Base-by-base conservation (phyloP, 2,888 invertebrate genomes). In the Philereme transversata region DNA sequence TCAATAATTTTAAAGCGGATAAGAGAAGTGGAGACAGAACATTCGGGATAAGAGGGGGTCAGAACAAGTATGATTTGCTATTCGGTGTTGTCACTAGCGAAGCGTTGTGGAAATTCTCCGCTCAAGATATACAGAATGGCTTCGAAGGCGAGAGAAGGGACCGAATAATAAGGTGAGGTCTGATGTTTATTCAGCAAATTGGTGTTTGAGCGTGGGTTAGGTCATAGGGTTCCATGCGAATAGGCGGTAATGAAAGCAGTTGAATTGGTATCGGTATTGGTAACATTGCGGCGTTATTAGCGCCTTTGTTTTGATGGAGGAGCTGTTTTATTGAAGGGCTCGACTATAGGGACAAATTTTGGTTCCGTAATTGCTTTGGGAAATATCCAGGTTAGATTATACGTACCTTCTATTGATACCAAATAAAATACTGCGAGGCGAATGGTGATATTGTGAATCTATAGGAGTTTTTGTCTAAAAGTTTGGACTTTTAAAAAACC, bases 21-120 rank as follows among this genome's bases (percentile, higher is more conserved):
- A 93, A 94, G 88, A 93, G 94, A 69, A 93, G 93, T 45, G 94
- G 94, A 57, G 95, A 95, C 67, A 93, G 94, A 60, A 94, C 93
- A 66, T 90, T 94, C 65, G 93, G 91, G 22, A 93, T 93, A 75
- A 84, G 91, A 69, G 92, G 92, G 34, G 94, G 93, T 52, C 93
- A 93, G 74, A 95, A 94, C 79, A 94, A 95, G 74, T 97, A 97
- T 89, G 97, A 97, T 87, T 93, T 99, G 50, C 92, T 99, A 63
- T 97, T 98, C 79, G 98, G 98, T 46, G 97, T 98, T 55, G 98
- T 98, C 65, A 97, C 97, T 58, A 96, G 96, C 78, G 98, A 98
- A 82, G 97, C 98, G 22, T 95, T 98, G 75, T 97, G 97, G 95
- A 95, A 97, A 87, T 97, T 99, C 87, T 96, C 96, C 59, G 96